These are phyloP conservation scores for Chaenodraco wilsoni DNA, from an alignment of 2,797 vertebrate genomes.

Conservation along the genomic window DNA sequence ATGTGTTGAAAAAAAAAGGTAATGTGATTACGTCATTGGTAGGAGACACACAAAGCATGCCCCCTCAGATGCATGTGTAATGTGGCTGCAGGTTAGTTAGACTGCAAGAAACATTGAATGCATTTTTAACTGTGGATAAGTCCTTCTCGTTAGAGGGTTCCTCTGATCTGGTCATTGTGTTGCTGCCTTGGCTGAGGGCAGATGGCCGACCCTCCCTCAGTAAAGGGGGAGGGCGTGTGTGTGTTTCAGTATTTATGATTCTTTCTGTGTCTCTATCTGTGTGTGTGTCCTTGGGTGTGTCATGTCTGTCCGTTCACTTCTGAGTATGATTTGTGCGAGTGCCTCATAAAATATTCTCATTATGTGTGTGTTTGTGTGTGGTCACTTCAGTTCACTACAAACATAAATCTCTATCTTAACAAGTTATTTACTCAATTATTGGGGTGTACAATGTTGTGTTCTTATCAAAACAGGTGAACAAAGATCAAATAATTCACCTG, in stretches of 20 bases:
- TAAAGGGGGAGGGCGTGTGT: slow-evolving; percentile 55
- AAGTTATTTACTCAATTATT: slow-evolving; percentile 15
- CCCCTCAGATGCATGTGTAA: slow-evolving; percentile 21
- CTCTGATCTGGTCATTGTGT: slow-evolving; percentile 75
- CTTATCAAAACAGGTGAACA: slow-evolving; percentile 5
- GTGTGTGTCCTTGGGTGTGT: slow-evolving; percentile 28
- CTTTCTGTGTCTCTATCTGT: slow-evolving; percentile 32
- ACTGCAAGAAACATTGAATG: slow-evolving; percentile 46
- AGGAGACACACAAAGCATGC: slow-evolving; percentile 26
- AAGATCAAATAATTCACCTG: neutral
- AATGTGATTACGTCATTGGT: slow-evolving; percentile 58
- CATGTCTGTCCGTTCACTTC: slow-evolving; percentile 1
- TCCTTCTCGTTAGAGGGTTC: slow-evolving; percentile 63
- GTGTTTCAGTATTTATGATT: slow-evolving; percentile 41
- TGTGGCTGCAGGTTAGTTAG: slow-evolving; percentile 33
- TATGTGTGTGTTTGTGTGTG: slow-evolving; percentile 1
- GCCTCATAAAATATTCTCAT: slow-evolving; percentile 6
- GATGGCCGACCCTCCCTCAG: slow-evolving; percentile 74
- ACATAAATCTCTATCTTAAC: slow-evolving; percentile 22
- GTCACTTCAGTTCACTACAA: neutral
- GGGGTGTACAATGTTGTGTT: neutral
- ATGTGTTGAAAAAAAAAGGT: slow-evolving; percentile 25
- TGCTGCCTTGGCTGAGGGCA: slow-evolving; percentile 67
- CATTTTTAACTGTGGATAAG: slow-evolving; percentile 59
- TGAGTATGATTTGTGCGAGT: slow-evolving; percentile 9